phyloP scores from a whole-genome alignment of 2,797 vertebrate genomes.

The Sebastes paucispinis region DNA sequence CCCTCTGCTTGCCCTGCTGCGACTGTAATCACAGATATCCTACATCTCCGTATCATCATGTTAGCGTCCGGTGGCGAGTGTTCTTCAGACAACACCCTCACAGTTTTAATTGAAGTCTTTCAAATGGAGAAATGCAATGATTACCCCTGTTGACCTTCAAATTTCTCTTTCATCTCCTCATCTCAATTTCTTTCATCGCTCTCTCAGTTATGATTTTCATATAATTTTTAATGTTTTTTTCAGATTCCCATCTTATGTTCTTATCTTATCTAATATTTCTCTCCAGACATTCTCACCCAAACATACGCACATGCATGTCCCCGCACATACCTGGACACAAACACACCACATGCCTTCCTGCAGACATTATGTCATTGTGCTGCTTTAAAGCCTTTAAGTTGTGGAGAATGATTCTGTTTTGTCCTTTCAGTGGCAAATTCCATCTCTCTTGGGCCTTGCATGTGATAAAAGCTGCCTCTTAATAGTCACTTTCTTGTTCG shows the following conservation, averaged over 20 bases:
- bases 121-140: slow-evolving; percentile 17
- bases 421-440: slow-evolving; percentile 49
- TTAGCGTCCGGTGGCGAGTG: slow-evolving; percentile 11
- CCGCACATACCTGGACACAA: neutral
- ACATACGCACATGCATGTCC: too few species aligned
- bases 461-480: slow-evolving; percentile 45
- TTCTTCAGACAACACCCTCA: neutral
- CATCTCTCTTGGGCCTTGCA: slow-evolving; percentile 12
- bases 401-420: slow-evolving; percentile 53
- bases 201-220: neutral
- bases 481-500: slow-evolving; percentile 18
- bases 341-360: neutral
- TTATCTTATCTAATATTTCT: neutral
- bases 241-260: neutral
- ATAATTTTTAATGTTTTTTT: neutral
- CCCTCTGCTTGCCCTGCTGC: neutral
- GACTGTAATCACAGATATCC: slow-evolving; percentile 27
- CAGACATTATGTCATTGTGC: neutral
- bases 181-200: neutral
- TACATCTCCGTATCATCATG: slow-evolving; percentile 15
- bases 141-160: slow-evolving; percentile 19
- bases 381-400: slow-evolving; percentile 43
- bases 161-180: slow-evolving; percentile 15
- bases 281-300: neutral
- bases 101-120: slow-evolving; percentile 39